These are phyloP conservation scores for Anas platyrhynchos DNA, from an alignment of 2,113 vertebrate species.

Conservation along the genomic window DNA sequence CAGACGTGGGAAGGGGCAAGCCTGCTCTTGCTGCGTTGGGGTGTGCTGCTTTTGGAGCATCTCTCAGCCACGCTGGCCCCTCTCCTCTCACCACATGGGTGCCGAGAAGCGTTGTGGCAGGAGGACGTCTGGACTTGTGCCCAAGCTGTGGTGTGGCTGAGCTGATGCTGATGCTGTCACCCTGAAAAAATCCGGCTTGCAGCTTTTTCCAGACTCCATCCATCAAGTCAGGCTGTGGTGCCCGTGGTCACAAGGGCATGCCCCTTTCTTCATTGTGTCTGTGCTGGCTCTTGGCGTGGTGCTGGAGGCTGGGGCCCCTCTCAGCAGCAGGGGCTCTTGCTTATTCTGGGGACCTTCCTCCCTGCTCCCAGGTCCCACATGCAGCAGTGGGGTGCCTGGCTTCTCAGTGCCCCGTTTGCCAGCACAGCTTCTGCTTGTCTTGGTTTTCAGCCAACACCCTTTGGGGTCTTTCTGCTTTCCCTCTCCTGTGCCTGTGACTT, in stretches of 20 bases:
- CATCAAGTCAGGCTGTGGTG: background rate
- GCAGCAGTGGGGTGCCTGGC: fast-evolving
- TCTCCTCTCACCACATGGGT: background rate
- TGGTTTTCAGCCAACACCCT: background rate
- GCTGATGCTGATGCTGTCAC: background rate
- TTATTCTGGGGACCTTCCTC: background rate
- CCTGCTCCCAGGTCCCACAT: background rate
- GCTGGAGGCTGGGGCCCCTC: background rate
- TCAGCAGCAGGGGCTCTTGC: background rate
- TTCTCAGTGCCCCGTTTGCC: background rate
- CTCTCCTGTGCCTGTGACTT: background rate
- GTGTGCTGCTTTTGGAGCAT: background rate
- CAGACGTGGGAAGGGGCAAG: background rate
- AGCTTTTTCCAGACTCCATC: constrained; percentile 3
- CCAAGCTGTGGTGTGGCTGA: background rate
- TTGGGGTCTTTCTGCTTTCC: background rate
- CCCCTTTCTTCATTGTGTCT: background rate
- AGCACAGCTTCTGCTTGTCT: background rate
- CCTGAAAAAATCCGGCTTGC: background rate
- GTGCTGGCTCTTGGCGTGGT: background rate
- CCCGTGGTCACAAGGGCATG: background rate
- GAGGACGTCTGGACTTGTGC: background rate
- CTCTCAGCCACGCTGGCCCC: fast-evolving
- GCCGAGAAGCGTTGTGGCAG: fast-evolving
- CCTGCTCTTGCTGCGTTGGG: background rate